Percentiles rank a stretch among this genome's conserved stretches.
These are phyloP conservation scores for Plebejus argus DNA, from an alignment of 2,888 invertebrate species.

Conservation along the genomic window DNA sequence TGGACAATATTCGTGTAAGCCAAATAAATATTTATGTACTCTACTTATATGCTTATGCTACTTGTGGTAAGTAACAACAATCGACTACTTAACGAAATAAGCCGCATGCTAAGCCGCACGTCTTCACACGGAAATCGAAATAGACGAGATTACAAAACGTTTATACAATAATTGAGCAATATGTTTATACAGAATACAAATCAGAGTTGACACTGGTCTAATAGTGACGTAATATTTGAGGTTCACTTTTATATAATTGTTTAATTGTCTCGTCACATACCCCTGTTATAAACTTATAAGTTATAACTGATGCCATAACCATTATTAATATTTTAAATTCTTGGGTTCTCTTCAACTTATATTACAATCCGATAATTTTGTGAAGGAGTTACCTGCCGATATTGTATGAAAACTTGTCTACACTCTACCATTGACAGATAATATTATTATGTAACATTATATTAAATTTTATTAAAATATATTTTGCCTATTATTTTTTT, in stretches of 20 bases:
- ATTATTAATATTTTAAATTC: background rate
- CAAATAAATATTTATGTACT: background rate
- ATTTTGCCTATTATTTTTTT: no score
- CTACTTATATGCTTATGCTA: no score
- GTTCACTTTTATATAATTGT: conserved; percentile 19
- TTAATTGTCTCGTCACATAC: background rate
- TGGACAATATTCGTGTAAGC: background rate
- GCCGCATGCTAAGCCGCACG: background rate
- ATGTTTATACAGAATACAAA: conserved; percentile 28
- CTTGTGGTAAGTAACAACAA: no score
- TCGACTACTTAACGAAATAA: background rate
- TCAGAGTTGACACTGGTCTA: conserved; percentile 24
- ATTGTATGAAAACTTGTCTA: no score
- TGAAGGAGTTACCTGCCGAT: no score
- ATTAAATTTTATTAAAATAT: no score
- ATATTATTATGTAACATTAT: no score
- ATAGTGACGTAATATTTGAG: conserved; percentile 4
- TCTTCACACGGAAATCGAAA: background rate
- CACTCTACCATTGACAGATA: no score
- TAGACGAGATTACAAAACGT: conserved; percentile 5
- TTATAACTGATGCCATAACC: background rate
- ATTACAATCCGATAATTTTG: background rate
- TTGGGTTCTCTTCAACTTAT: background rate
- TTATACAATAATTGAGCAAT: conserved; percentile 25
- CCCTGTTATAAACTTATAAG: no score